phyloP scores from a whole-genome alignment of 2,888 invertebrate species.

The Zeuzera pyrina region DNA sequence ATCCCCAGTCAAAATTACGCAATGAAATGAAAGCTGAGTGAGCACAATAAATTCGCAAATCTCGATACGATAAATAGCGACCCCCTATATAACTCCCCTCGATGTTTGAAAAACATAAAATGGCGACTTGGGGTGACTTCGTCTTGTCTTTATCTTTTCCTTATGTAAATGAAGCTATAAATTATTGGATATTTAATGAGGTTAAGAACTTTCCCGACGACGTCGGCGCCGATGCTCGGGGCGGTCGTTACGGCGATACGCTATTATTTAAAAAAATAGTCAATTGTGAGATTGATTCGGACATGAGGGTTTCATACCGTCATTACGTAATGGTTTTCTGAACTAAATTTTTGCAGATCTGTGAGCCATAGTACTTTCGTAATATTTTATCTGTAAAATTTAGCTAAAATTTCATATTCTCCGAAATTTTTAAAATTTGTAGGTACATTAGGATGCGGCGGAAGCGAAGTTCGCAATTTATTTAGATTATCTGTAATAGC shows the following conservation, averaged over 20 bases:
- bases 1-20: constrained; percentile 40
- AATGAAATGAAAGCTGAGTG: constrained; percentile 59
- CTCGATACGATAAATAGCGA: constrained; percentile 37
- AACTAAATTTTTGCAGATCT: too few species aligned
- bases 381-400: too few species aligned
- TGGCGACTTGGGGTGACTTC: constrained; percentile 43
- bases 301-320: too few species aligned
- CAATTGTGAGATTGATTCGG: too few species aligned
- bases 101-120: constrained; percentile 57
- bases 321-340: too few species aligned
- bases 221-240: constrained; percentile 28
- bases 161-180: constrained; percentile 59
- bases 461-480: too few species aligned
- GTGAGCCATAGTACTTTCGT: too few species aligned
- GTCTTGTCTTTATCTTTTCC: constrained; percentile 71
- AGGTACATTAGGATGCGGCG: too few species aligned
- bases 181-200: constrained; percentile 56
- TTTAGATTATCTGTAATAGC: too few species aligned
- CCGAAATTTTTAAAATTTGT: too few species aligned
- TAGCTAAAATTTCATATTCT: too few species aligned
- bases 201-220: constrained; percentile 60
- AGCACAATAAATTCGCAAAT: constrained; percentile 52
- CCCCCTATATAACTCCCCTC: constrained; percentile 43
- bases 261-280: constrained; percentile 26
- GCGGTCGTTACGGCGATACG: constrained; percentile 27